A percentile compares a stretch with the other conserved stretches of the same genome.
Evolutionary conservation across 2,113 vertebrate species (phyloP).

Genomic region (Datnioides undecimradiatus): DNA sequence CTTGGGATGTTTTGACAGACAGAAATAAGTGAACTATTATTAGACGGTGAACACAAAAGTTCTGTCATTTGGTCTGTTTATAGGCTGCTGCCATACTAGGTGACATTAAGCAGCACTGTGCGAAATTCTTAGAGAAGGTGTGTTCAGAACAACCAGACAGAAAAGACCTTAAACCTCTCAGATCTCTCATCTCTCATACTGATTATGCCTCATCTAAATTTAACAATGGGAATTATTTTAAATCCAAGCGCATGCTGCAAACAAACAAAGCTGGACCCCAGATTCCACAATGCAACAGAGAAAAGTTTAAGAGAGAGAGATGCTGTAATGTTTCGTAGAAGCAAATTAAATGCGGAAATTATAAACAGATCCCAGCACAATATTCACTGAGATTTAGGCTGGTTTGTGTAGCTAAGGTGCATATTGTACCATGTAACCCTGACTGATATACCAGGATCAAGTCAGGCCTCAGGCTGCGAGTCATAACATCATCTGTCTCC

Average conservation of each 20-base stretch:
- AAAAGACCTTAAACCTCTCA: neutral
- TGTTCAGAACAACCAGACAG: neutral
- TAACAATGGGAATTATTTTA: neutral
- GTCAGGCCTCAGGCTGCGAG: conserved; percentile 10
- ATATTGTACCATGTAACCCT: neutral
- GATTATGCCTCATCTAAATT: conserved; percentile 22
- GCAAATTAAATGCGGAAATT: neutral
- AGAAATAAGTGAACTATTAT: neutral
- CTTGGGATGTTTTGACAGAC: neutral
- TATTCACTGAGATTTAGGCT: neutral
- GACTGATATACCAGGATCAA: conserved; percentile 11
- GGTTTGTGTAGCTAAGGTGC: neutral
- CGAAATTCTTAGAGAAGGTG: neutral
- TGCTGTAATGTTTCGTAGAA: neutral
- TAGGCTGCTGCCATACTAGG: neutral
- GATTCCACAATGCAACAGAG: conserved; percentile 6
- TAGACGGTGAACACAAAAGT: neutral
- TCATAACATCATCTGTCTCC: conserved; percentile 5
- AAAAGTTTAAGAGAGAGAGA: neutral
- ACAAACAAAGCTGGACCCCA: neutral
- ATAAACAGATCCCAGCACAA: neutral
- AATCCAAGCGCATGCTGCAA: neutral
- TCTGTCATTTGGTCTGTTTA: neutral
- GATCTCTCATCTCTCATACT: neutral
- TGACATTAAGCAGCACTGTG: neutral